Base-by-base conservation (phyloP, 1,140 invertebrate genomes). In the Ips typographus region DNA sequence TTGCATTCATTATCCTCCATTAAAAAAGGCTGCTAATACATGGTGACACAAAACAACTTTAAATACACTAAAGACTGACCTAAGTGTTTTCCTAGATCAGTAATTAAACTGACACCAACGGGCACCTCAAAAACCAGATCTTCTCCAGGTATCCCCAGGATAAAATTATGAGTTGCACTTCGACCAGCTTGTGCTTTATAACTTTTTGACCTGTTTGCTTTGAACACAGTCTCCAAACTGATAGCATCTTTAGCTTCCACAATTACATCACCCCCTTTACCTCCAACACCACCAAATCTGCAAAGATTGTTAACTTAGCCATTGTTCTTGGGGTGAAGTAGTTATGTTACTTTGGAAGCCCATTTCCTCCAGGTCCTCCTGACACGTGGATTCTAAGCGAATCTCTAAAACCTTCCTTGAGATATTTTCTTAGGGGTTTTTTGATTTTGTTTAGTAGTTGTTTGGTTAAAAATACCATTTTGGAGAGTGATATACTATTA, bases 231-330 rank as follows among this genome's bases (percentile, higher is more conserved):
- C 43, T 82, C 81, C 2, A 95, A 79, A 47, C 83, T 86, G 1
- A 87, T 73, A 5, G 80, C 79, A 74, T 92, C 87, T 70, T 87
- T 86, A 0, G 89, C 91, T 43, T 87, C 77, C 22, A 92, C 81
- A 76, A 87, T 88, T 7, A 97, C 87, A 82, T 91, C 88, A 8
- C 95, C 95, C 22, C 95, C 95, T 79, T 88, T 86, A 0, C 95
- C 95, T 38, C 95, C 94, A 5, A 91, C 77, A 3, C 94, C 94
- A 7, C 93, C 94, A 81, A 88, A 94, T 73, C 94, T 94, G 76
- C 44, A 49, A 49, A 49, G 2, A 49, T 22, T 49, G 44, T 49
- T 2, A 1, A 87, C 22, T 22, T 22, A 22, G 22, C 22, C 22
- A 22, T 22, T 22, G 22, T 22, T 22, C 22, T 22, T 22, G 22